phyloP scores from a whole-genome alignment of 2,113 vertebrate genomes.

The Fregata magnificens region DNA sequence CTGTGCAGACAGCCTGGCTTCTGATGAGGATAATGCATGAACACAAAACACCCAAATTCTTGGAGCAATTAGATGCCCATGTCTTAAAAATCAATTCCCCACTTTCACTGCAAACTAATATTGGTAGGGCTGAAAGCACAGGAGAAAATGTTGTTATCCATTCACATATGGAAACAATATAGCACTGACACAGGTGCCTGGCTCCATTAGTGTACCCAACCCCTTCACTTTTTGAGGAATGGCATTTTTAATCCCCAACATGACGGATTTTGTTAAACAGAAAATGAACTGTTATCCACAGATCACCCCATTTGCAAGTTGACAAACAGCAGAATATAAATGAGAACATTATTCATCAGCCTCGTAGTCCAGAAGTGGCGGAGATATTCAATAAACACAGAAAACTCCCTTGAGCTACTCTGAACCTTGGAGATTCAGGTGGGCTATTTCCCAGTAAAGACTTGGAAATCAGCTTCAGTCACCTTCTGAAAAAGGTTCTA shows the following conservation, averaged over 20 bases:
- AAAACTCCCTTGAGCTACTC: background rate
- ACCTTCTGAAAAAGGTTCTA: background rate
- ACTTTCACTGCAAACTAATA: background rate
- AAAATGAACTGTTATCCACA: background rate
- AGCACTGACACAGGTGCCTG: background rate
- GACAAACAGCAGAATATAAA: slow-evolving; percentile 10
- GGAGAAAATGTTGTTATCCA: background rate
- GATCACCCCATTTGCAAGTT: background rate
- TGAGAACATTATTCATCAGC: slow-evolving; percentile 8
- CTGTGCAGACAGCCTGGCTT: background rate
- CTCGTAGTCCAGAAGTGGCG: background rate
- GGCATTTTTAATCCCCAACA: background rate
- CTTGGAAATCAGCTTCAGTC: background rate
- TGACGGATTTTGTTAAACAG: slow-evolving; percentile 5
- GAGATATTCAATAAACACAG: background rate
- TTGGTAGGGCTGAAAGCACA: background rate
- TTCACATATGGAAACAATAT: background rate
- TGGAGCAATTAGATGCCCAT: background rate
- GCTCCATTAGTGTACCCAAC: background rate
- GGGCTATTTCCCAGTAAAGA: background rate
- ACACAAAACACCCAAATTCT: background rate
- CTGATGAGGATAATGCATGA: background rate
- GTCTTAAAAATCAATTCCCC: background rate
- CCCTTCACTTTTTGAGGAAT: background rate
- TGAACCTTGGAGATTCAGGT: background rate